Evolutionary conservation across 1,140 invertebrate species (phyloP), one percentile per base, ranked within the genome.

Genomic region (Harpegnathos saltator): DNA sequence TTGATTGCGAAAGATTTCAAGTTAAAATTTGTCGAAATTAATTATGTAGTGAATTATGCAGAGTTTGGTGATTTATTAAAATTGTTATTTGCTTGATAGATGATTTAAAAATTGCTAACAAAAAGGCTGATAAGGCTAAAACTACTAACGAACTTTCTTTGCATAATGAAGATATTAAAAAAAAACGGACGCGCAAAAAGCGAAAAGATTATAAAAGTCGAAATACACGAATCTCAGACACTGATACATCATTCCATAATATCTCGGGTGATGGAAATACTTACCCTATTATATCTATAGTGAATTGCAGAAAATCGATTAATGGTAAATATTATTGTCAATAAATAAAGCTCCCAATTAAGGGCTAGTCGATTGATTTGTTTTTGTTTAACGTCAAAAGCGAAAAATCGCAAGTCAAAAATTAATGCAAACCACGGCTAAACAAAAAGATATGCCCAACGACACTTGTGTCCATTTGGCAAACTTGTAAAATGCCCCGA

Each of bases 91-190:
- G 22, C 0, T 68, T 59, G n/a, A n/a, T n/a, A 73, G 69, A 73
- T 59, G 12, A 59, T 59, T 73, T 73, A 38, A 44, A 73, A 58
- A 22, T 59, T 38, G 69, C 69, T 14, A 58, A 56, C 4, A 73
- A 72, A 73, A 73, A 73, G 15, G 54, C 69, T 38, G 58, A 73
- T 73, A 73, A 73, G 58, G 69, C 69, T 59, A 73, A 48, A 73
- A 58, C 29, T 59, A 73, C 54, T 73, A 73, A 73, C 22, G 29
- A 73, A 0, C 69, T 73, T 38, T 73, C 54, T 15, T 73, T 54
- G 0, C 12, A 73, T 73, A 59, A 56, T 11, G 69, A 73, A 58
- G n/a, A 73, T 22, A 22, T 73, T 73, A 44, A 29, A 22, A 73
- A 5, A 15, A 38, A 73, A 73, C n/a, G 17, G 2, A 68, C 26